Conservation (phyloP, 2,797 vertebrate genomes). For the Clarias fuscus region DNA sequence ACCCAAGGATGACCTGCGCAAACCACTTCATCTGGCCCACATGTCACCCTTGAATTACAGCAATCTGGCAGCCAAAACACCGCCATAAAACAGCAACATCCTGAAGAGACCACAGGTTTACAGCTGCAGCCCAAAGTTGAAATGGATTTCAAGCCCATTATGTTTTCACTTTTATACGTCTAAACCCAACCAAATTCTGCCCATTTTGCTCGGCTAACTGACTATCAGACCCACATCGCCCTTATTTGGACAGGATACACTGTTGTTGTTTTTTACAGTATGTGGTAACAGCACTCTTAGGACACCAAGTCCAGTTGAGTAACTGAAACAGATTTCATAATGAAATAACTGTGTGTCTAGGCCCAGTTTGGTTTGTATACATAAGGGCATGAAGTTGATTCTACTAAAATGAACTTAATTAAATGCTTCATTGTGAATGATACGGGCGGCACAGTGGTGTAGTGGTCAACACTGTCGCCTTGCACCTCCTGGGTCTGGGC, state of each 20-base stretch:
- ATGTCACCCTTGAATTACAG: background rate
- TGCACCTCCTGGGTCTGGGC: too few species aligned
- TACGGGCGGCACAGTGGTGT: too few species aligned
- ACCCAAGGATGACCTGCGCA: background rate
- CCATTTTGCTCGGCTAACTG: background rate
- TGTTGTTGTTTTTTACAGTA: background rate
- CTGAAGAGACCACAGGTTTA: constrained; percentile 9
- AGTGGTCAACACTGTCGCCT: too few species aligned
- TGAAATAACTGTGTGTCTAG: background rate
- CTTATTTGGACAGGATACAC: constrained; percentile 14
- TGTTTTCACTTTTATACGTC: background rate
- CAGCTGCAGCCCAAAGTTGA: background rate
- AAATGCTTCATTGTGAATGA: background rate
- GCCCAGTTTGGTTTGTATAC: background rate
- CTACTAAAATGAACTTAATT: background rate
- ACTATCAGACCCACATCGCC: background rate
- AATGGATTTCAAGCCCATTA: background rate
- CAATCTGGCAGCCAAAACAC: background rate
- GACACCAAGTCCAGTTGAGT: constrained; percentile 8
- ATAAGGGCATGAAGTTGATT: background rate
- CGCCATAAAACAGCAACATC: background rate
- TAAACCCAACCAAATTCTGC: background rate
- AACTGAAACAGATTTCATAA: constrained; percentile 14
- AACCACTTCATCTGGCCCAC: background rate
- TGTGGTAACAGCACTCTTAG: constrained; percentile 19